Base-by-base conservation (phyloP, 92 coral and sea anemone species). In the Pocillopora grandis region DNA sequence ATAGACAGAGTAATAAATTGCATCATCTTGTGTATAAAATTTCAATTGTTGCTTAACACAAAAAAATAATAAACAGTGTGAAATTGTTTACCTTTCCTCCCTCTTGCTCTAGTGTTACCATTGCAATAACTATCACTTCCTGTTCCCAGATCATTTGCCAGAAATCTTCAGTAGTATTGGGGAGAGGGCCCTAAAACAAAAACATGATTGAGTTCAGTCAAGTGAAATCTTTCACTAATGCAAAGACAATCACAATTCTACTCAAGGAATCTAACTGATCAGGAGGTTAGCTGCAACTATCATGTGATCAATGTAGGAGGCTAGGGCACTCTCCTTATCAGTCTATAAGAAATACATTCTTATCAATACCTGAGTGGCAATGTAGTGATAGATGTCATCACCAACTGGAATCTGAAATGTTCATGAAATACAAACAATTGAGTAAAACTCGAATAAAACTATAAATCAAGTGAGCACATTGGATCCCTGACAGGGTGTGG, bases 131-230 rank as follows among this genome's bases (percentile, higher is more conserved):
- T 57, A 79, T 90, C 31, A 90, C 94, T n/a, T 88, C 77, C 66
- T 96, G 98, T 66, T 96, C 98, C 98, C 98, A 96, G 59, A 96
- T 88, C 98, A 96, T 96, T 79, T 92, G 92, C 98, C 98, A 96
- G 90, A 96, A 96, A 82, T 96, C 96, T 61, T 79, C 78, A 57
- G 91, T 90, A 18, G 98, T 96, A 61, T 75, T 92, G 10, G 96
- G 98, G 76, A 96, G 85, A 15, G 98, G 98, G 17, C 98, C 98
- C 98, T 95, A 27, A 27, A 27, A 79, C 37, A 73, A 78, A 6
- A 68, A 58, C 4, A 7, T 42, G 52, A 42, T 42, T 7, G 52
- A 42, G 62, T 23, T 3, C 27, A 36, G 37, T 36, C 62, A n/a
- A 36, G 67, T 4, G 23, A 19, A 49, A 20, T 9, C 65, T 16